Base-by-base conservation (phyloP, 1,140 invertebrate species). In the Cecropterus lyciades region DNA sequence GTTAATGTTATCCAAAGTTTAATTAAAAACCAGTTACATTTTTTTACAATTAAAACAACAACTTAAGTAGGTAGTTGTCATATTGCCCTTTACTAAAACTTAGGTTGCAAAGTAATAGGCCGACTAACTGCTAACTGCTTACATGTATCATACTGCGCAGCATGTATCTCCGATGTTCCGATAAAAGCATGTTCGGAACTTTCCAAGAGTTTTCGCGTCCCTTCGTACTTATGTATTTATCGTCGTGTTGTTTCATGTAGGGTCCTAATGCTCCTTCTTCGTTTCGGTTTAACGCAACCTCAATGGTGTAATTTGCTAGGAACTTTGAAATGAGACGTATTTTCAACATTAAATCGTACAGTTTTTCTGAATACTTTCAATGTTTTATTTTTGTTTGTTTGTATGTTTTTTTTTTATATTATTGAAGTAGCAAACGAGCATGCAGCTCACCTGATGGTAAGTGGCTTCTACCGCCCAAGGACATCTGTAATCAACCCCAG, bases 141-240 rank as follows among this genome's bases (percentile, higher is more conserved):
- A 30, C 16, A 15, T 13, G 20, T 59, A n/a, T 46, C 57, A 60
- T 33, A 15, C 27, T 45, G 52, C 11, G 52, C 43, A 46, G 43
- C 42, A 16, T 48, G 30, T 37, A 17, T 48, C 46, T 60, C 45
- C 27, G 14, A 57, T 42, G 56, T 46, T 46, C 30, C 14, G 45
- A 60, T 60, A 49, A 60, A 60, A 60, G 45, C 57, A 49, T 60
- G 57, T 49, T 49, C 7, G 10, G 24, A 17, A 49, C 45, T 60
- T 48, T 37, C 43, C 8, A 59, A 60, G 24, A 33, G 43, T 60
- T n/a, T n/a, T 60, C 8, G 20, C 16, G 45, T 60, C 56, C 56
- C 56, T 48, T 60, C 24, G 56, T 37, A 52, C 49, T 51, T 33
- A 17, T 48, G 43, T 60, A 48, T 15, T 33, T 60, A 46, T 60